These are phyloP conservation scores for Malacosoma neustria DNA, from an alignment of 2,888 invertebrate genomes.

Conservation along the genomic window DNA sequence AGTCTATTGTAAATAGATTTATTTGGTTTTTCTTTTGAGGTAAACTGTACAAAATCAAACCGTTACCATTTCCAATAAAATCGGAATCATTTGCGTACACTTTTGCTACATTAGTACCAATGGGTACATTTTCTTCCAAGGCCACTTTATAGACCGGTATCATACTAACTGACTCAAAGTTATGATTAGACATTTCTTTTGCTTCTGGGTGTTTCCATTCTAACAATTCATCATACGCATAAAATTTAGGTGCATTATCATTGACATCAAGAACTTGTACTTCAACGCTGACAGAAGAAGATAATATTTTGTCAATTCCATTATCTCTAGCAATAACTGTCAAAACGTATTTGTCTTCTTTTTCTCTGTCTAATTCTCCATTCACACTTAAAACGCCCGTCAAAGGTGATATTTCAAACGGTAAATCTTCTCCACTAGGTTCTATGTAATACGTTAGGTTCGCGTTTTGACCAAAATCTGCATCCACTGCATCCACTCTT, in stretches of 20 bases:
- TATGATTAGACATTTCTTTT: conserved; percentile 59
- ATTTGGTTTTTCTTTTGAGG: conserved; percentile 77
- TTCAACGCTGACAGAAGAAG: conserved; percentile 84
- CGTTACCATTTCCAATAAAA: conserved; percentile 90
- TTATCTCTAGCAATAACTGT: conserved; percentile 84
- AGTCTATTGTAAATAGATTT: conserved; percentile 85
- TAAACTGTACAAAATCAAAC: conserved; percentile 85
- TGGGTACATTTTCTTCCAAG: conserved; percentile 82
- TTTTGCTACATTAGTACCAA: conserved; percentile 83
- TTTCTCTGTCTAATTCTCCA: conserved; percentile 86
- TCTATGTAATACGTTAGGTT: conserved; percentile 83
- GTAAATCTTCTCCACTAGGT: conserved; percentile 59
- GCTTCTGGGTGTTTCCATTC: conserved; percentile 65
- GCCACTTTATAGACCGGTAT: conserved; percentile 86
- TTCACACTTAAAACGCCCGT: conserved; percentile 82
- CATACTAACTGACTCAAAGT: conserved; percentile 67
- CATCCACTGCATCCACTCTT: conserved; percentile 84
- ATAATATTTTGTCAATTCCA: conserved; percentile 76
- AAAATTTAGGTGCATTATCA: conserved; percentile 88
- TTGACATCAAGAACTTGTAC: conserved; percentile 88
- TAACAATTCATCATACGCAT: conserved; percentile 81
- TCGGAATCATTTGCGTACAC: conserved; percentile 91
- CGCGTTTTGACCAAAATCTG: conserved; percentile 86
- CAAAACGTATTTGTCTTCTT: conserved; percentile 79
- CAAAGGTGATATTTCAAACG: conserved; percentile 81